A percentile compares a stretch with the other conserved stretches of the same genome.
Evolutionary conservation across 2,113 vertebrate genomes (phyloP).

Genomic region (Telmatochromis sp.): DNA sequence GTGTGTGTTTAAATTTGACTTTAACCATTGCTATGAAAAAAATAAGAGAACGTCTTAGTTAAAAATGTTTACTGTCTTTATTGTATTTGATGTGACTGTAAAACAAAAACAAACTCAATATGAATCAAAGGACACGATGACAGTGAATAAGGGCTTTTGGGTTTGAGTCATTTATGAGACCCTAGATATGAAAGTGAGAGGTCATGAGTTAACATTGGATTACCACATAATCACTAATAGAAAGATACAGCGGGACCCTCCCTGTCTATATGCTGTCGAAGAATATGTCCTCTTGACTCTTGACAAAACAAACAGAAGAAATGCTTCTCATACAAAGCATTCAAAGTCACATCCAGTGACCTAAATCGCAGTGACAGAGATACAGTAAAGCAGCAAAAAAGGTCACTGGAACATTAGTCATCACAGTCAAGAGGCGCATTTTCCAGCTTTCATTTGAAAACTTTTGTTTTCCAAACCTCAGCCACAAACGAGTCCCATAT

Average conservation of each 20-base stretch:
- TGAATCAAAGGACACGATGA: not conserved
- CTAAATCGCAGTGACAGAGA: not conserved
- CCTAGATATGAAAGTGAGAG: conserved; percentile 46
- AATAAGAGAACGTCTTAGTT: not conserved
- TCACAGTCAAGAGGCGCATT: not conserved
- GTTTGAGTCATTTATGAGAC: conserved; percentile 47
- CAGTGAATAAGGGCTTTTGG: not conserved
- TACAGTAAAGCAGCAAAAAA: not conserved
- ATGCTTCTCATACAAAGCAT: not conserved
- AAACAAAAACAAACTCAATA: not conserved
- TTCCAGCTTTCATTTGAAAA: conserved; percentile 28
- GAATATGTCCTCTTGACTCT: not conserved
- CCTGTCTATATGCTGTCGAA: conserved; percentile 8
- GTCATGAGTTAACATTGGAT: not conserved
- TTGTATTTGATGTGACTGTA: not conserved
- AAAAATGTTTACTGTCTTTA: not conserved
- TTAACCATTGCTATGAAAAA: not conserved
- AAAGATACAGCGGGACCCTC: not conserved
- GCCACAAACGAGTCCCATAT: not conserved
- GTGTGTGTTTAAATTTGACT: not conserved
- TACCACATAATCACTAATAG: not conserved
- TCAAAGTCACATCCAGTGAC: not conserved
- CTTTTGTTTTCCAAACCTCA: not conserved
- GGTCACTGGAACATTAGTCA: conserved; percentile 23
- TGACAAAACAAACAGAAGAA: not conserved